Conservation (phyloP, 2,797 vertebrate species). For the Typhlichthys eigenmanni region DNA sequence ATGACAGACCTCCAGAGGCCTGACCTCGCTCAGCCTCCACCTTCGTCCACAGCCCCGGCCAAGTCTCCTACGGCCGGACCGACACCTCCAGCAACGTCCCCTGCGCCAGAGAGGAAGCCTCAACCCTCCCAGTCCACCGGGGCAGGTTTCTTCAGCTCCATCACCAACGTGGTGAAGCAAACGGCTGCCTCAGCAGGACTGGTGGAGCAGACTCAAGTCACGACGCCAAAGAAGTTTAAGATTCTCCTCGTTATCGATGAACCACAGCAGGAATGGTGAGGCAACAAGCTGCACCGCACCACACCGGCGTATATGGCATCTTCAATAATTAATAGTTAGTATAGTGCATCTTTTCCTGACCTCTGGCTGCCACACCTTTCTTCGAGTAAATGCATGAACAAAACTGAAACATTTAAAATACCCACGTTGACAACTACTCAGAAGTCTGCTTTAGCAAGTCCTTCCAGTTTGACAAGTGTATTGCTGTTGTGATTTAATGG, state of each 20-base stretch:
- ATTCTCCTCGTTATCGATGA: slow-evolving; percentile 92
- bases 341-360: slow-evolving; percentile 1
- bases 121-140: slow-evolving; percentile 81
- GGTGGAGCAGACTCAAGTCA: slow-evolving; percentile 84
- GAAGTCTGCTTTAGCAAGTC: slow-evolving; percentile 30
- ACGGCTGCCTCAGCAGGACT: slow-evolving; percentile 92
- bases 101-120: slow-evolving; percentile 71
- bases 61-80: slow-evolving; percentile 70
- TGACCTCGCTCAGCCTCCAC: slow-evolving; percentile 84
- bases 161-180: slow-evolving; percentile 96
- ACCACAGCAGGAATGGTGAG: slow-evolving; percentile 94
- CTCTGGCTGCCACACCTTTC: neutral
- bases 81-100: slow-evolving; percentile 68
- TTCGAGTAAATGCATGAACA: too few species aligned
- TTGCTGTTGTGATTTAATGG: slow-evolving; percentile 42
- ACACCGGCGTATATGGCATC: neutral
- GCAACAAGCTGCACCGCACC: slow-evolving; percentile 6
- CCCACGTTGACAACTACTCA: slow-evolving; percentile 14
- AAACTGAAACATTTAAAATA: too few species aligned
- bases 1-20: slow-evolving; percentile 96
- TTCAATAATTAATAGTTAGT: slow-evolving; percentile 7
- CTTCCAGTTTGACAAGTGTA: slow-evolving; percentile 41
- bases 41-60: slow-evolving; percentile 62
- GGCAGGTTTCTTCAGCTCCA: slow-evolving; percentile 94
- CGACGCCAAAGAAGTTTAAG: slow-evolving; percentile 88